These are phyloP conservation scores for Salticus scenicus DNA, from an alignment of 2,888 invertebrate genomes.

Conservation along the genomic window DNA sequence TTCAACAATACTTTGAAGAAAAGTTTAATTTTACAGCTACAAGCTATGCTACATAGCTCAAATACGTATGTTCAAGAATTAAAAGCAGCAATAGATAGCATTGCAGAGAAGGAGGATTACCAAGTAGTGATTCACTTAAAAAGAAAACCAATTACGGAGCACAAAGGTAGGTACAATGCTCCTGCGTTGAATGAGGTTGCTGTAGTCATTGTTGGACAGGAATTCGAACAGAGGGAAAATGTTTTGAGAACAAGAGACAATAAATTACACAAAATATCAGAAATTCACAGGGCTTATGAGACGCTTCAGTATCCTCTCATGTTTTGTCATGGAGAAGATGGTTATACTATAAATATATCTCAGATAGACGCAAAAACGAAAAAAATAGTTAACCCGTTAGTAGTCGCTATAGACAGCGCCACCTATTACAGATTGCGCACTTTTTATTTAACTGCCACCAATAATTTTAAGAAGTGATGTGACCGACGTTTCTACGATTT, in stretches of 20 bases:
- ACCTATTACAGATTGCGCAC: too few species aligned
- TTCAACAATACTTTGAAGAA: too few species aligned
- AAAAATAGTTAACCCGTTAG: too few species aligned
- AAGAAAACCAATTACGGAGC: neutral
- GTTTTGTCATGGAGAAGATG: constrained; percentile 4
- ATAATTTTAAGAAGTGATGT: too few species aligned
- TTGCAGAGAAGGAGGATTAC: too few species aligned
- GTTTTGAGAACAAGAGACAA: neutral
- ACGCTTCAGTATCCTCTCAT: neutral
- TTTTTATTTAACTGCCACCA: too few species aligned
- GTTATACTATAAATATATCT: constrained; percentile 3
- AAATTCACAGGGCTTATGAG: neutral
- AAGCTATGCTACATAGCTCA: too few species aligned
- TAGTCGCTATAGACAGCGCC: too few species aligned
- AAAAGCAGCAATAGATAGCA: too few species aligned
- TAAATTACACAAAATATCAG: neutral
- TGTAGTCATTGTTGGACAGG: neutral
- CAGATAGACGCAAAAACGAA: neutral
- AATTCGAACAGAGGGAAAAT: neutral
- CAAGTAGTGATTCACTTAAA: neutral
- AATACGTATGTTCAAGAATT: too few species aligned
- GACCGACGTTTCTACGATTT: too few species aligned
- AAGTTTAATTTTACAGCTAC: too few species aligned
- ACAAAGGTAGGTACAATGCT: neutral
- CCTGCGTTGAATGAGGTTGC: neutral